Evolutionary conservation across 2,888 invertebrate species (phyloP).

Genomic region (Epinotia bilunana): DNA sequence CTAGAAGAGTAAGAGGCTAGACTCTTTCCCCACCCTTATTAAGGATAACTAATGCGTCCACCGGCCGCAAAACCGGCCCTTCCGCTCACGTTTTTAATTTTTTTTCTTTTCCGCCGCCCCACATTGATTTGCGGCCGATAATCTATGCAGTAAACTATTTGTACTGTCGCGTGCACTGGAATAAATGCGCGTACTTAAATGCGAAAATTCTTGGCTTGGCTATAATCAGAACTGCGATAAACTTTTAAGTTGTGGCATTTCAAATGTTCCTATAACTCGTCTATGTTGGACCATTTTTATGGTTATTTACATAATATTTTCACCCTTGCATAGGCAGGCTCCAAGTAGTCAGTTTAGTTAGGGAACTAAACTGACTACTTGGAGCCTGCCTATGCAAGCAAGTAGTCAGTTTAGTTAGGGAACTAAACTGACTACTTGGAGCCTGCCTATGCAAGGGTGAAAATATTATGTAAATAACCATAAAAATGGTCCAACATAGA

Average conservation of each 20-base stretch:
- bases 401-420: no score
- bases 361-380: no score
- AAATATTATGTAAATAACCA: no score
- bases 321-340: no score
- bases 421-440: no score
- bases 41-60: slow-evolving; percentile 33
- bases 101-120: slow-evolving; percentile 25
- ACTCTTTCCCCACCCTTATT: slow-evolving; percentile 25
- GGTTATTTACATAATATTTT: no score
- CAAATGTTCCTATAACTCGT: neutral
- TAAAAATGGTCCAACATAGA: no score
- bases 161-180: slow-evolving; percentile 7
- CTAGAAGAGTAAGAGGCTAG: slow-evolving; percentile 4
- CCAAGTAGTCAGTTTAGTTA: no score
- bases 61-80: slow-evolving; percentile 34
- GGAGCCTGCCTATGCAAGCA: no score
- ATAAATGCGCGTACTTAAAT: slow-evolving; percentile 12
- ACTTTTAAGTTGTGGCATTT: neutral
- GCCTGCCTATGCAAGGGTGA: no score
- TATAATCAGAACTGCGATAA: neutral
- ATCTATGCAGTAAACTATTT: slow-evolving; percentile 36
- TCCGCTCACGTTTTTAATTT: slow-evolving; percentile 27
- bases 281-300: no score
- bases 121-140: slow-evolving; percentile 43
- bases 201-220: neutral